Evolutionary conservation across 1,140 invertebrate genomes (phyloP).

Genomic region (Heterodera schachtii): DNA sequence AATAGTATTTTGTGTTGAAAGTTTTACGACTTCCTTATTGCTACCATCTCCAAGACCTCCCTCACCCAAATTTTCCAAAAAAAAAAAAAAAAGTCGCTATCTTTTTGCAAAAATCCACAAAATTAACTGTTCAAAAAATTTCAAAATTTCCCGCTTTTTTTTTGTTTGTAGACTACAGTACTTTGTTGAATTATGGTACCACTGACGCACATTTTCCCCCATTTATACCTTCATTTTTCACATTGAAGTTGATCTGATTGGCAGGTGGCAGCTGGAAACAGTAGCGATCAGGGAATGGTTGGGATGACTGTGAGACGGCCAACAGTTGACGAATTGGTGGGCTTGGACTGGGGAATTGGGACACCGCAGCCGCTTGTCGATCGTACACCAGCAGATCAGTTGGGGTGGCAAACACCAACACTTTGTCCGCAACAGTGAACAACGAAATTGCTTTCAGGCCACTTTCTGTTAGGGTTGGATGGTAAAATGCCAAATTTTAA

Average conservation of each 20-base stretch:
- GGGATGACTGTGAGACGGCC: conserved; percentile 61
- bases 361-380: conserved; percentile 40
- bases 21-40: too few relatives aligned
- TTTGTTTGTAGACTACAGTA: too few relatives aligned
- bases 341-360: conserved; percentile 57
- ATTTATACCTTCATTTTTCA: conserved; percentile 55
- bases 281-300: conserved; percentile 57
- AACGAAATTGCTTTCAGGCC: conserved; percentile 59
- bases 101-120: too few relatives aligned
- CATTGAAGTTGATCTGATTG: conserved; percentile 53
- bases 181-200: too few relatives aligned
- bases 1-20: too few relatives aligned
- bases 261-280: conserved; percentile 59
- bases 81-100: too few relatives aligned
- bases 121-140: too few relatives aligned
- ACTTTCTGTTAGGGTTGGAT: conserved; percentile 36
- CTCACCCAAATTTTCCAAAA: too few relatives aligned
- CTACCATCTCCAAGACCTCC: too few relatives aligned
- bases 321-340: conserved; percentile 60
- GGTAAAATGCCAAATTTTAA: not conserved
- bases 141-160: too few relatives aligned
- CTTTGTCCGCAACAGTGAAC: conserved; percentile 65
- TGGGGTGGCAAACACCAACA: conserved; percentile 64
- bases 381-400: conserved; percentile 60
- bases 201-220: too few relatives aligned